These are phyloP conservation scores for Lordiphosa mommai DNA, from an alignment of 1,140 invertebrate genomes.

Conservation along the genomic window DNA sequence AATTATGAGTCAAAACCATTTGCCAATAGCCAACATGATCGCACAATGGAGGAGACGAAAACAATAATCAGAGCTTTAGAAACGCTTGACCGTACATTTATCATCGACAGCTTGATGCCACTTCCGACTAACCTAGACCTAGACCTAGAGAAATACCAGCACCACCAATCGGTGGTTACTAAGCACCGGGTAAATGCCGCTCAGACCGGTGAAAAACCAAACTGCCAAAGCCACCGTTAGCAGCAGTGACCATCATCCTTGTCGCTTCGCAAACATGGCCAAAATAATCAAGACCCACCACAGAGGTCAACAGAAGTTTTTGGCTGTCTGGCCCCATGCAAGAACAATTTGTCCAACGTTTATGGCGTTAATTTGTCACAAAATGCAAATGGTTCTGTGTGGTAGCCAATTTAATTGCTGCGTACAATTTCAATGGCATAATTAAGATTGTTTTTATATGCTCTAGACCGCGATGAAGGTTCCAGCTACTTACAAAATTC, in stretches of 20 bases:
- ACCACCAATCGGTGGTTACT: slow-evolving; percentile 18
- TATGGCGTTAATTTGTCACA: slow-evolving; percentile 52
- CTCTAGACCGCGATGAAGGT: slow-evolving; percentile 13
- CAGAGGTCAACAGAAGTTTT: slow-evolving; percentile 48
- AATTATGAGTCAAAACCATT: slow-evolving; percentile 30
- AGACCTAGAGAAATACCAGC: slow-evolving; percentile 53
- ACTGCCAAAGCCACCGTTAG: slow-evolving; percentile 1
- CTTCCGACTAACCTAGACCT: slow-evolving; percentile 64
- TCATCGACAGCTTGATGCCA: slow-evolving; percentile 61
- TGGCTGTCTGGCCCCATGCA: slow-evolving; percentile 41
- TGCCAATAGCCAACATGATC: slow-evolving; percentile 31
- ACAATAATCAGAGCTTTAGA: slow-evolving; percentile 22
- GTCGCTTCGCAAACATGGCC: slow-evolving; percentile 45
- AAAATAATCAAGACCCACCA: slow-evolving; percentile 44
- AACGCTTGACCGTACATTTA: slow-evolving; percentile 49
- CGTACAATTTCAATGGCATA: slow-evolving; percentile 46
- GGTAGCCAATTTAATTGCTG: slow-evolving; percentile 15
- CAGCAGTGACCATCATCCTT: slow-evolving; percentile 27
- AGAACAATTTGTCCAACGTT: slow-evolving; percentile 48
- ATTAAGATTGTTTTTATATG: slow-evolving; percentile 42
- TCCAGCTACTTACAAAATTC: slow-evolving; percentile 14
- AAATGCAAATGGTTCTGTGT: slow-evolving; percentile 56
- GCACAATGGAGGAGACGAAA: slow-evolving; percentile 40
- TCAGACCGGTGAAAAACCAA: slow-evolving; percentile 8
- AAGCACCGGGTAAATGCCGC: slow-evolving; percentile 10